phyloP scores from a whole-genome alignment of 2,888 invertebrate species.

The Chironomus tentans region DNA sequence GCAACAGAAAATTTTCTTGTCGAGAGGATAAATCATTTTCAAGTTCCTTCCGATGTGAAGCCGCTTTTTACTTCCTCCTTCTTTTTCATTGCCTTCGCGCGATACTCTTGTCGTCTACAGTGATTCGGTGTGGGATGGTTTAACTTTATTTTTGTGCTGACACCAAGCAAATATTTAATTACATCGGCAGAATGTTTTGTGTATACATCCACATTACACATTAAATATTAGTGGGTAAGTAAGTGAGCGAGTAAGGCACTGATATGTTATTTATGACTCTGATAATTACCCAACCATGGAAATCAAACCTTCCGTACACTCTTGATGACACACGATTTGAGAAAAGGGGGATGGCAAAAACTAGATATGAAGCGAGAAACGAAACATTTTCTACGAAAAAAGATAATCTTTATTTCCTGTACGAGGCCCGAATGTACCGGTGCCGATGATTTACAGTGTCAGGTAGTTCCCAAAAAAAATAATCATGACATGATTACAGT shows the following conservation, averaged over 20 bases:
- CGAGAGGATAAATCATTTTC: conserved; percentile 2
- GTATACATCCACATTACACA: too few species aligned
- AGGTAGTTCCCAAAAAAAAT: not conserved
- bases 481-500: not conserved
- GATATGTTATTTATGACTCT: conserved; percentile 25
- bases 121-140: too few species aligned
- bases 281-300: conserved; percentile 20
- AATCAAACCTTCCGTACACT: not conserved
- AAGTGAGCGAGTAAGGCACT: conserved; percentile 5
- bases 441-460: conserved; percentile 7
- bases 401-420: conserved; percentile 3
- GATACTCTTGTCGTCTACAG: not conserved
- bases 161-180: conserved; percentile 23
- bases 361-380: not conserved
- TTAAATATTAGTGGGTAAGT: not conserved
- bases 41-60: not conserved
- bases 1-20: too few species aligned
- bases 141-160: not conserved
- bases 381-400: not conserved
- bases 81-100: not conserved
- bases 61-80: not conserved
- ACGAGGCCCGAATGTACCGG: not conserved
- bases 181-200: not conserved
- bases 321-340: not conserved
- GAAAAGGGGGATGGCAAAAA: not conserved